Evolutionary conservation across 2,888 invertebrate genomes (phyloP).

Genomic region (Dugesia japonica): DNA sequence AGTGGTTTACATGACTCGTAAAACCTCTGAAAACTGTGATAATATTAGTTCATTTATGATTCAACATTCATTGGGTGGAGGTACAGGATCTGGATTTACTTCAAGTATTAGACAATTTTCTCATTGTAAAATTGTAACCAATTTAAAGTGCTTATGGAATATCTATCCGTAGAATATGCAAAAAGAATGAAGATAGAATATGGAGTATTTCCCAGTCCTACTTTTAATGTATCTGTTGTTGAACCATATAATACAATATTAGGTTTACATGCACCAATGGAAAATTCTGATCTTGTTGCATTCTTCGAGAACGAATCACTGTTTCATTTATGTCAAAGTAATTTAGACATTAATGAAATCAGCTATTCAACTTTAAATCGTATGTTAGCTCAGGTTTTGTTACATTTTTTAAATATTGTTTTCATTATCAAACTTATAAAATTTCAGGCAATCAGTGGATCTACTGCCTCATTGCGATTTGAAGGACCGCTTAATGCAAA

Average conservation of each 20-base stretch:
- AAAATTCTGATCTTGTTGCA: neutral
- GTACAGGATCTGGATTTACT: constrained; percentile 16
- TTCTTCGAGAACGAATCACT: neutral
- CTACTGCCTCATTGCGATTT: neutral
- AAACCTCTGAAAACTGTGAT: constrained; percentile 10
- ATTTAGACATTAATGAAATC: neutral
- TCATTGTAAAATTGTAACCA: too few relatives aligned
- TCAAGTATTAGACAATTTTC: neutral
- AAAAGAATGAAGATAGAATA: neutral
- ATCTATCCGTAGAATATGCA: neutral
- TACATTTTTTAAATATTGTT: too few relatives aligned
- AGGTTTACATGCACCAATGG: neutral
- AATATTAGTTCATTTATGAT: neutral
- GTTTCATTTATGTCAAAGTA: neutral
- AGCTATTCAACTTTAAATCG: neutral
- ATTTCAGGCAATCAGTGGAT: constrained; percentile 59
- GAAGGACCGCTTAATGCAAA: neutral
- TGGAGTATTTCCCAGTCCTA: constrained; percentile 20
- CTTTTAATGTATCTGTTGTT: neutral
- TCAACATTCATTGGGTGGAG: constrained; percentile 12
- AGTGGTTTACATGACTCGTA: constrained; percentile 40
- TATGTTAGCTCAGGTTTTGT: neutral
- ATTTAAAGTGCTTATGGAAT: neutral
- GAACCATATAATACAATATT: constrained; percentile 6
- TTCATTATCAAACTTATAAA: constrained; percentile 53